Base-by-base conservation (phyloP, 2,888 invertebrate genomes). In the Cheilosia impressa region DNA sequence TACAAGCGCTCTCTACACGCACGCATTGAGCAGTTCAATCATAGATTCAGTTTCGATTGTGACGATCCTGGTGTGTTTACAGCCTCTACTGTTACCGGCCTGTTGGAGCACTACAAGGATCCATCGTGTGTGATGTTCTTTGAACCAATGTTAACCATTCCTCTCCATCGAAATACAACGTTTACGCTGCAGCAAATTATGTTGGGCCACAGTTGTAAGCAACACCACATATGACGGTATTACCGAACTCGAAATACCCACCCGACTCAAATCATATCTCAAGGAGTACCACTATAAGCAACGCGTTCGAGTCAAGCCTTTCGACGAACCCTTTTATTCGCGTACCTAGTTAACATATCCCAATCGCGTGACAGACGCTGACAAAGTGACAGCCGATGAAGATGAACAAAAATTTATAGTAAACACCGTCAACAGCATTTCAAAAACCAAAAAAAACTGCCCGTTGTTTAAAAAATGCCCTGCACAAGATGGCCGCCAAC, bases 111-210 rank as follows among this genome's bases (percentile, higher is more conserved):
- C 83, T 94, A 94, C 88, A 94, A 94, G 94, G 99, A 99, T 92
- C 98, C 99, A 0, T 96, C 96, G 27, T 98, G 98, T 91, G 99
- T 98, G 92, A 98, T 99, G 98, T 99, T 99, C 93, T 99, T 99
- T 93, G 99, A 99, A 93, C 99, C 99, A 19, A 97, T 98, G 96
- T 94, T 99, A 71, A 98, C 98, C 5, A 96, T 96, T 90, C 99
- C 99, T 0, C 93, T 99, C 87, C 96, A 97, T 88, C 94, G 99
- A 55, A 95, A 95, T 69, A 96, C 96, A 89, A 96, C 97, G 13
- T 99, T 99, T 93, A 94, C 96, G 0, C 93, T 99, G 89, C 98
- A 99, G 93, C 98, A 99, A n/a, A 92, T 93, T 99, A 50, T 96
- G 97, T 85, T 94, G 99, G 0, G 97, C 98, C 2, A 96, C 95